phyloP scores from a whole-genome alignment of 2,888 invertebrate species.

The Slavum lentiscoides region DNA sequence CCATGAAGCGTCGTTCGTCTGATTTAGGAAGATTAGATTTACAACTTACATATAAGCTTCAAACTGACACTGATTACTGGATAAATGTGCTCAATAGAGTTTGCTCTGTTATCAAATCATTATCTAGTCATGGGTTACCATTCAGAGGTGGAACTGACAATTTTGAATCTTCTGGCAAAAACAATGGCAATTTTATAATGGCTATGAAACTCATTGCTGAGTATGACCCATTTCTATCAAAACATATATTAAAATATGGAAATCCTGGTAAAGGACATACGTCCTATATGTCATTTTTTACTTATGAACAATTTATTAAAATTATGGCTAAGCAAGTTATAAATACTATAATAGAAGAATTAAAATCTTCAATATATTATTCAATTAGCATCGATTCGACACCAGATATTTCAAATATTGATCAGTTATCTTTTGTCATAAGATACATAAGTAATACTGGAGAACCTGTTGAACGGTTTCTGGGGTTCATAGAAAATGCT shows the following conservation, averaged over 20 bases:
- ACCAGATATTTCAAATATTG: conserved; percentile 22
- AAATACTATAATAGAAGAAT: conserved; percentile 4
- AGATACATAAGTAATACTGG: neutral
- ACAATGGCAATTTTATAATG: conserved; percentile 17
- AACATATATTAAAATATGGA: conserved; percentile 10
- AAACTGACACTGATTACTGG: conserved; percentile 13
- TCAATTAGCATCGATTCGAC: conserved; percentile 12
- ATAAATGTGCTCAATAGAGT: conserved; percentile 12
- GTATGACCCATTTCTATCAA: conserved; percentile 6
- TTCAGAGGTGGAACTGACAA: neutral
- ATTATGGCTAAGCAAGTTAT: conserved; percentile 1
- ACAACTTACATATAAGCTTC: neutral
- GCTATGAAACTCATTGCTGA: conserved; percentile 15
- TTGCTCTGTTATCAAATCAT: conserved; percentile 41
- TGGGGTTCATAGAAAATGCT: conserved; percentile 22
- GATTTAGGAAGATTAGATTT: conserved; percentile 12
- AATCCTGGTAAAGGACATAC: conserved; percentile 16
- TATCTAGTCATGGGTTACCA: conserved; percentile 54
- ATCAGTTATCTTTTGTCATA: conserved; percentile 16
- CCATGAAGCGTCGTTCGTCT: conserved; percentile 9
- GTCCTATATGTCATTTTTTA: conserved; percentile 9
- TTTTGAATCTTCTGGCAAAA: conserved; percentile 4
- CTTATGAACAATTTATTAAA: conserved; percentile 15
- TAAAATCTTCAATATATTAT: conserved; percentile 6
- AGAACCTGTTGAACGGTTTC: conserved; percentile 8